Conservation (phyloP, 2,113 vertebrate species). For the Phyllostomus hastatus region DNA sequence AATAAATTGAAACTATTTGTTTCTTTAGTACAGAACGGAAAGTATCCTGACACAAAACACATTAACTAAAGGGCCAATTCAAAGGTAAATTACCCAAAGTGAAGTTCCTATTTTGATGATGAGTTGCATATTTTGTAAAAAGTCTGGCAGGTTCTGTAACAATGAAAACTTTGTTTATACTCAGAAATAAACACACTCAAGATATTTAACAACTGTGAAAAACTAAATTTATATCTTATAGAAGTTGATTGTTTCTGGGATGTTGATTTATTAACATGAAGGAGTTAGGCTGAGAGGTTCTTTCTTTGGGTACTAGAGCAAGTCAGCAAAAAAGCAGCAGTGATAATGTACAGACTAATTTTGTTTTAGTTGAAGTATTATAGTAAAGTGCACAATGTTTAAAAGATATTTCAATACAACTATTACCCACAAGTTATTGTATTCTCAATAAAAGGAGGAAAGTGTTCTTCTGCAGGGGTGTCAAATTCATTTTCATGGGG, state of each 20-base stretch:
- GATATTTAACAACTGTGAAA: not conserved
- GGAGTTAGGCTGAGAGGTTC: not conserved
- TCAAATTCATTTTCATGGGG: too few species aligned
- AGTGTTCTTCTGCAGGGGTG: not conserved
- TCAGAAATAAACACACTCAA: not conserved
- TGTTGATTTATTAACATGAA: not conserved
- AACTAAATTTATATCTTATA: slow-evolving; percentile 5
- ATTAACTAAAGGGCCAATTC: not conserved
- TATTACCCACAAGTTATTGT: too few species aligned
- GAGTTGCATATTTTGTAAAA: not conserved
- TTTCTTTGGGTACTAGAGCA: not conserved
- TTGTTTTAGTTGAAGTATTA: not conserved
- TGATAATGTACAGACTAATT: not conserved
- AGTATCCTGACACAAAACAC: not conserved
- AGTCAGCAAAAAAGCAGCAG: not conserved
- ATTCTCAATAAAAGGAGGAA: not conserved
- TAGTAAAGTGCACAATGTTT: not conserved
- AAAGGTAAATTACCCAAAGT: not conserved
- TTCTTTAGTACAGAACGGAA: not conserved
- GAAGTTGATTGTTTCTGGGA: not conserved
- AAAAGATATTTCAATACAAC: not conserved
- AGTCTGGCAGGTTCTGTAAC: not conserved
- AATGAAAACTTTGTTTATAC: not conserved
- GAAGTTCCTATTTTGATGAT: not conserved
- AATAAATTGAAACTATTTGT: not conserved